Base-by-base conservation (phyloP, 2,797 vertebrate genomes). In the Paratrypauchen microcephalus region DNA sequence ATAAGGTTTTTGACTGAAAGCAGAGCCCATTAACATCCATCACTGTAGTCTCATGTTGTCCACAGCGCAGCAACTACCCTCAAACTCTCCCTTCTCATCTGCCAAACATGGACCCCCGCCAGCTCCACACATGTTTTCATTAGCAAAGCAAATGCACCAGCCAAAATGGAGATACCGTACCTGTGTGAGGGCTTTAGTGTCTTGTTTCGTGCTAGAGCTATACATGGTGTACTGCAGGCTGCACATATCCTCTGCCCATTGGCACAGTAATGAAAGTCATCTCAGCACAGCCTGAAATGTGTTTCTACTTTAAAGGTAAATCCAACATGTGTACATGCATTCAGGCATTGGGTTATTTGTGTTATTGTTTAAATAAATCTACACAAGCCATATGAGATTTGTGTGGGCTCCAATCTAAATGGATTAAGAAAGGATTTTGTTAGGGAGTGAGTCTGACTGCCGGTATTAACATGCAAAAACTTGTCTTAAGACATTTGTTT, bases 111-210 rank as follows among this genome's bases (percentile, higher is more conserved):
- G 82, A 86, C 71, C 77, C 73, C 75, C 61, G 82, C 62, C 57
- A 77, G 52, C 71, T 84, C 50, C 82, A 76, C 82, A 80, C 74
- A 62, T 87, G 90, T 91, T 92, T 89, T 89, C 77, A 92, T 92
- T 88, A 87, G 80, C 74, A 68, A 73, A 80, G 80, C 72, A 74
- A 83, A 83, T 69, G 74, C 73, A 67, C 59, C 6, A 47, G 83
- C 81, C 71, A 78, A 82, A 64, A 68, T 68, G 41, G 67, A 68
- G 81, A 69, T 69, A 65, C 77, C 52, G 61, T 84, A 74, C 70
- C 65, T 39, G 21, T 64, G 58, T 64, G 18, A n/a, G 69, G 79
- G 47, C 65, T 64, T 28, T 83, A 11, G 66, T 57, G 66, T 66
- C 66, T 77, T 63, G 54, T 64, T 83, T 71, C 65, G 59, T 68